Conservation (phyloP, 1,140 invertebrate genomes). For the Solen grandis region DNA sequence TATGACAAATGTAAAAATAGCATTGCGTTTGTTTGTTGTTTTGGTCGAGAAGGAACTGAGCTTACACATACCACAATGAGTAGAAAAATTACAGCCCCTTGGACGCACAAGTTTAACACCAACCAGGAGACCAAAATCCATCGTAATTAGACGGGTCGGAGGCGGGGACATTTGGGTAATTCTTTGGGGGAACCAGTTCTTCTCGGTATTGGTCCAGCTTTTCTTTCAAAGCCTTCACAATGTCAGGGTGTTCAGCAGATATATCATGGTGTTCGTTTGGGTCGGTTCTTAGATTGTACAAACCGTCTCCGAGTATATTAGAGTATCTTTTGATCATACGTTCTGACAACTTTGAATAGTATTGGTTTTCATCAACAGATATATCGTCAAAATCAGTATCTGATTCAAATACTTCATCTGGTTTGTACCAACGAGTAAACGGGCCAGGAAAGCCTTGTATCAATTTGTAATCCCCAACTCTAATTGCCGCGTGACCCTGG, state of each 20-base stretch:
- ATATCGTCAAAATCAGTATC: neutral
- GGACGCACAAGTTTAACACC: no score
- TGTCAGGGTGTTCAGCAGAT: constrained; percentile 35
- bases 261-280: constrained; percentile 57
- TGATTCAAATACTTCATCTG: neutral
- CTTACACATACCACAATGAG: no score
- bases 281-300: constrained; percentile 57
- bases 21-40: no score
- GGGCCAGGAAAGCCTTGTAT: constrained; percentile 18
- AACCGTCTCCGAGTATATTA: neutral
- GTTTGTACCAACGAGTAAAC: constrained; percentile 26
- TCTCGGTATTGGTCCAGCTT: constrained; percentile 55
- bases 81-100: no score
- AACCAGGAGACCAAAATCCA: constrained; percentile 58
- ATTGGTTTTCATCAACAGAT: constrained; percentile 4
- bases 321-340: no score
- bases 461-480: constrained; percentile 38
- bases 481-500: constrained; percentile 65
- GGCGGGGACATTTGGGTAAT: constrained; percentile 5
- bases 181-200: constrained; percentile 54
- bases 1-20: no score
- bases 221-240: constrained; percentile 41
- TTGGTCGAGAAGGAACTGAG: no score
- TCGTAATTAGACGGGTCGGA: constrained; percentile 52
- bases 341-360: neutral